Evolutionary conservation across 1,140 invertebrate genomes (phyloP).

Genomic region (Drosophila sucinea): DNA sequence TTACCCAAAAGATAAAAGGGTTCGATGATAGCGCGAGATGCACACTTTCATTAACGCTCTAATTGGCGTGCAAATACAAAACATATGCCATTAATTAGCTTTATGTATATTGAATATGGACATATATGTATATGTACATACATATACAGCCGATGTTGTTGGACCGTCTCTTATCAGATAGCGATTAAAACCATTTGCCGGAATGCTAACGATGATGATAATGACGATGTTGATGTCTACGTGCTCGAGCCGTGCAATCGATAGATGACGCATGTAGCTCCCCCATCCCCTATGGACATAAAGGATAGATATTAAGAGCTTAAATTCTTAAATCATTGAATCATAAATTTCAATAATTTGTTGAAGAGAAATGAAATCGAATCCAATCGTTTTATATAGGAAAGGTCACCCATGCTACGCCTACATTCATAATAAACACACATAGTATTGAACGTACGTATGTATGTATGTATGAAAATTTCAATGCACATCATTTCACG

Average conservation of each 20-base stretch:
- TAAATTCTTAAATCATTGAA: not conserved
- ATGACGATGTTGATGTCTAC: slow-evolving; percentile 44
- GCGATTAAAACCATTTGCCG: slow-evolving; percentile 52
- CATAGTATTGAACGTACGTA: slow-evolving; percentile 16
- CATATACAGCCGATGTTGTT: not conserved
- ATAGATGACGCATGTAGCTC: slow-evolving; percentile 47
- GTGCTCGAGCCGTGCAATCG: slow-evolving; percentile 35
- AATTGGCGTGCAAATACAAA: slow-evolving; percentile 28
- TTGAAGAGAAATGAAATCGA: not conserved
- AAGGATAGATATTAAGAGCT: slow-evolving; percentile 1
- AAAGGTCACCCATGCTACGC: not conserved
- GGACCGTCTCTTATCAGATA: slow-evolving; percentile 37
- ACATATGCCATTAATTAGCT: slow-evolving; percentile 61
- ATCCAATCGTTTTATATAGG: not conserved
- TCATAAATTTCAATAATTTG: not conserved
- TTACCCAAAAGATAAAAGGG: slow-evolving; percentile 1
- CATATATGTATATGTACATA: not conserved
- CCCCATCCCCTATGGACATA: slow-evolving; percentile 1
- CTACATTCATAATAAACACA: not conserved
- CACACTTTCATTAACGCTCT: slow-evolving; percentile 7
- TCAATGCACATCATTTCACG: slow-evolving; percentile 44
- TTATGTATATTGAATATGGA: slow-evolving; percentile 53
- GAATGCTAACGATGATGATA: slow-evolving; percentile 7
- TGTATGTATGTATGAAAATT: slow-evolving; percentile 31
- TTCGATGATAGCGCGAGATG: slow-evolving; percentile 16